Conservation (phyloP, 2,888 invertebrate species). For the Drosophila robusta region DNA sequence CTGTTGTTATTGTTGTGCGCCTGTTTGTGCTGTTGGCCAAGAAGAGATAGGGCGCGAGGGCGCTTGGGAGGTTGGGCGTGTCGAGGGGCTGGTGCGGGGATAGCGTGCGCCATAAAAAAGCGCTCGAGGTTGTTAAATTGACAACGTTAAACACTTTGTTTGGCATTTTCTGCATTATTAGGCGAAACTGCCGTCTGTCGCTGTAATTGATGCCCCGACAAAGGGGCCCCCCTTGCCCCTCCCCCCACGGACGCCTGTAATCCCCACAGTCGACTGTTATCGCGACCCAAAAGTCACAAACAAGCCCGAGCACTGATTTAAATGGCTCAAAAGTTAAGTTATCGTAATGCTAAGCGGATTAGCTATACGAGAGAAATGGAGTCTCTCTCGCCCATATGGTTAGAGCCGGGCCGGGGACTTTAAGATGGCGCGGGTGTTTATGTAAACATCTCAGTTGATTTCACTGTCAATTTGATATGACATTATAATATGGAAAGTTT, state of each 20-base stretch:
- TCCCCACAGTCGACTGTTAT: slow-evolving; percentile 20
- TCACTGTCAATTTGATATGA: slow-evolving; percentile 76
- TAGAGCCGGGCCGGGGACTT: slow-evolving; percentile 9
- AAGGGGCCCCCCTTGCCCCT: slow-evolving; percentile 19
- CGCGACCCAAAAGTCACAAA: slow-evolving; percentile 62
- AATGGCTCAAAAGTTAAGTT: slow-evolving; percentile 81
- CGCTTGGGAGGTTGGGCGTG: too few species aligned
- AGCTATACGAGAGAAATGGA: slow-evolving; percentile 38
- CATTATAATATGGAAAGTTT: slow-evolving; percentile 75
- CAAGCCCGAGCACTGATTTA: slow-evolving; percentile 71
- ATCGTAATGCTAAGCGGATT: slow-evolving; percentile 76
- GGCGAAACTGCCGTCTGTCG: slow-evolving; percentile 70
- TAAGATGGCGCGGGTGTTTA: not conserved
- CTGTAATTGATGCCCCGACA: slow-evolving; percentile 75
- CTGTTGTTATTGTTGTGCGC: slow-evolving; percentile 49
- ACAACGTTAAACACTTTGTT: slow-evolving; percentile 82
- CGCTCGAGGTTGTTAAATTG: slow-evolving; percentile 81
- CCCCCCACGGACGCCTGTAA: not conserved
- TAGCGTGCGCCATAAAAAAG: slow-evolving; percentile 69
- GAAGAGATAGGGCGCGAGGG: slow-evolving; percentile 1
- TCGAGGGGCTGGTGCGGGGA: not conserved
- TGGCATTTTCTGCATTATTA: slow-evolving; percentile 81
- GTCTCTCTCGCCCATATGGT: slow-evolving; percentile 48
- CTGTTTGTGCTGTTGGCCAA: slow-evolving; percentile 27
- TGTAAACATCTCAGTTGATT: slow-evolving; percentile 71